Evolutionary conservation across 2,113 vertebrate genomes (phyloP).

Genomic region (Poeciliopsis prolifica): DNA sequence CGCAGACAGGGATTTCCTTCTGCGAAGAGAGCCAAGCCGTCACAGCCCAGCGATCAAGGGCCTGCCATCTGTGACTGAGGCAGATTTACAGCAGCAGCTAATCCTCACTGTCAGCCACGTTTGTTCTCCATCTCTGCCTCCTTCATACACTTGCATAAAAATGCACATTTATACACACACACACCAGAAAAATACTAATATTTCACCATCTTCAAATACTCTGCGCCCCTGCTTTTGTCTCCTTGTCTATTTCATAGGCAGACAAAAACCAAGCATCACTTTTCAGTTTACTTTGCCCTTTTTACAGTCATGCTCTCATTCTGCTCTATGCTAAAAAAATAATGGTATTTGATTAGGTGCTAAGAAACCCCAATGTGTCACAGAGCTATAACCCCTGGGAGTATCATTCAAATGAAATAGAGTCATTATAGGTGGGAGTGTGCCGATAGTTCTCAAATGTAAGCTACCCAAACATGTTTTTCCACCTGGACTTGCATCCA

Average conservation of each 20-base stretch:
- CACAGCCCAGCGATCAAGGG: constrained; percentile 81
- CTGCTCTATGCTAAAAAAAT: constrained; percentile 67
- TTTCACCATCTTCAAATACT: constrained; percentile 36
- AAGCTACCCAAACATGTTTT: constrained; percentile 26
- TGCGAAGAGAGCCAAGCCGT: constrained; percentile 78
- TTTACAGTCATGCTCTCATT: constrained; percentile 69
- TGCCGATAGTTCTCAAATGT: constrained; percentile 38
- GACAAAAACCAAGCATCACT: constrained; percentile 35
- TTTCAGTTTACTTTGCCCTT: constrained; percentile 59
- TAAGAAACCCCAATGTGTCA: constrained; percentile 80
- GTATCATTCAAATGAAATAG: constrained; percentile 71
- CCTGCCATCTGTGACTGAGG: constrained; percentile 80
- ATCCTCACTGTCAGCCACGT: constrained; percentile 76
- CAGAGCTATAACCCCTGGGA: constrained; percentile 72
- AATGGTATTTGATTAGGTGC: constrained; percentile 72
- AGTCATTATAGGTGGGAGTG: constrained; percentile 68
- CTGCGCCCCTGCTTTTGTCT: not conserved
- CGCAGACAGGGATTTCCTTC: constrained; percentile 82
- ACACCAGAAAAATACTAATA: constrained; percentile 31
- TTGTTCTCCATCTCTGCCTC: constrained; percentile 66
- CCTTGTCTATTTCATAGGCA: not conserved
- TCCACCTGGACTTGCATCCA: constrained; percentile 3
- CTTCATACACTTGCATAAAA: constrained; percentile 46
- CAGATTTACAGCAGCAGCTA: constrained; percentile 80
- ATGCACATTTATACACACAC: constrained; percentile 14